Conservation (phyloP, 2,797 vertebrate species). For the Sebastes iracundus region DNA sequence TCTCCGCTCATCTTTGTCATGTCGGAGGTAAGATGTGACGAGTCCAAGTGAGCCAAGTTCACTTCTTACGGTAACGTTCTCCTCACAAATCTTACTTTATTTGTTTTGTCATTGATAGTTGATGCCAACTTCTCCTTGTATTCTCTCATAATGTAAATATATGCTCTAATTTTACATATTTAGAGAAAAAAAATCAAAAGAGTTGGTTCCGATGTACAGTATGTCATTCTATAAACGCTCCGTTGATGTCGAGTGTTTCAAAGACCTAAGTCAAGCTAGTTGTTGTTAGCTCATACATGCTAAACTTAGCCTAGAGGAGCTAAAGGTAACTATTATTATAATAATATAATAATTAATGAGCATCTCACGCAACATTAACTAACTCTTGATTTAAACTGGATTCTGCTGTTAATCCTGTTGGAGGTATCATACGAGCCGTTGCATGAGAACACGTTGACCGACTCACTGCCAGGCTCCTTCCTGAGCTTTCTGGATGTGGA, state of each 20-base stretch:
- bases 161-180: no score
- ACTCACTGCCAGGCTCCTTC: not conserved
- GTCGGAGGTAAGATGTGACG: constrained; percentile 40
- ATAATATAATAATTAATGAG: not conserved
- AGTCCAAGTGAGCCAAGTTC: not conserved
- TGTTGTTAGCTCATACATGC: not conserved
- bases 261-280: not conserved
- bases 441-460: no score
- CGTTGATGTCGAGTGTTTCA: not conserved
- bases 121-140: not conserved
- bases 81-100: not conserved
- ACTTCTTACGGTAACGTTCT: not conserved
- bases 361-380: not conserved
- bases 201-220: no score
- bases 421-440: no score
- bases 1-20: constrained; percentile 33
- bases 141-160: not conserved
- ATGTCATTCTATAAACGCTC: not conserved
- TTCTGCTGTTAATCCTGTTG: not conserved
- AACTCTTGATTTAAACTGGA: not conserved
- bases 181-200: not conserved
- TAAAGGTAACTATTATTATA: not conserved
- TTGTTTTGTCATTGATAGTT: not conserved
- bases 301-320: not conserved
- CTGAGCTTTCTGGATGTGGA: not conserved